Base-by-base conservation (phyloP, 2,113 vertebrate genomes). In the Telmatochromis brachygnathus region DNA sequence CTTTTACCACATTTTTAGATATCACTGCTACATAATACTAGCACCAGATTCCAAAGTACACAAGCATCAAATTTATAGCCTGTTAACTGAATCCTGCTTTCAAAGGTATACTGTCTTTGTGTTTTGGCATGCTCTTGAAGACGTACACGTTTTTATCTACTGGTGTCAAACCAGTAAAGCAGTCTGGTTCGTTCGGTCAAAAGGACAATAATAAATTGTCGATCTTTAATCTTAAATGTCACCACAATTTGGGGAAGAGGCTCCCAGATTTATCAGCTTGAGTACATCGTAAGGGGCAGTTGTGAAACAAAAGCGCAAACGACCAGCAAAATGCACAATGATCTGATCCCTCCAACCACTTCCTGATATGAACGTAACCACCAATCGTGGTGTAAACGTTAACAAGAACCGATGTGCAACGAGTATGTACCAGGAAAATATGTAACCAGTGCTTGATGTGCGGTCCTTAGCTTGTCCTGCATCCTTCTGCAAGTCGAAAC, bases 381-480 rank as follows among this genome's bases (percentile, higher is more conserved):
- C 65, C 5, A 42, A 9, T 23, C 4, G 35, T 39, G 11, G 7
- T 6, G n/a, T 68, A 14, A 39, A 68, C 0, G 11, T 37, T 39
- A 39, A 68, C 62, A 68, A 37, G 62, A 68, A 68, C 62, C 4
- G 35, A 4, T 21, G 19, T 37, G 19, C 4, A 68, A 39, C 7
- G 1, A 68, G 11, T 37, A 68, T 68, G 19, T 39, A 21, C 33
- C 62, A 68, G 35, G 7, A 68, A 21, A 68, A 68, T 39, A 21
- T 39, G 19, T 39, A 37, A 68, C 15, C 19, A 9, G 11, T 21
- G 62, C 62, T 68, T 14, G 35, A 68, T 21, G 19, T 68, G 7
- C 0, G 0, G 30, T 65, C 30, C 35, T 68, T 68, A 39, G 62
- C 19, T 68, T 0, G 62, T 6, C 11, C 35, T 23, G 62, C 0